phyloP scores from a whole-genome alignment of 2,113 vertebrate genomes.

The Condylura cristata region DNA sequence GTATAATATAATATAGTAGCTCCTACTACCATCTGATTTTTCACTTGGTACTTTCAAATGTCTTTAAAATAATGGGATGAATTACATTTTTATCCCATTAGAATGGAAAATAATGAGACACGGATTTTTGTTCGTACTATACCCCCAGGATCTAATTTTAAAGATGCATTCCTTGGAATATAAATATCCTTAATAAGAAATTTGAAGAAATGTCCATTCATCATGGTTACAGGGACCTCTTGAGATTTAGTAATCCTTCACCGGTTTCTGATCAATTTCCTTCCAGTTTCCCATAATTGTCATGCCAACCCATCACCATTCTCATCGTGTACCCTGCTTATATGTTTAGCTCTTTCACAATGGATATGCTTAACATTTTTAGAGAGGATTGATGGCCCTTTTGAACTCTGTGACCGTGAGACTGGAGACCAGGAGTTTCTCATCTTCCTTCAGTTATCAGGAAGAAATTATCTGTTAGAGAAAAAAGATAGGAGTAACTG shows the following conservation, averaged over 20 bases:
- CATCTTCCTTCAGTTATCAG: neutral
- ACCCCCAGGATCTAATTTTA: neutral
- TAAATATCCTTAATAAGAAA: neutral
- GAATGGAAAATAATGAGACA: neutral
- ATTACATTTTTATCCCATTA: neutral
- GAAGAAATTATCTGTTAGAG: neutral
- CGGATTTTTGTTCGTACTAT: conserved; percentile 20
- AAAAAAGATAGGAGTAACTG: neutral
- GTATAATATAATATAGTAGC: no score
- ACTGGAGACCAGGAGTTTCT: neutral
- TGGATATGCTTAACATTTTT: neutral
- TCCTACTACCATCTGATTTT: neutral
- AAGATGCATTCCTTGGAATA: neutral
- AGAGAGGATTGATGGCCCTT: neutral
- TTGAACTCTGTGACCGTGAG: neutral
- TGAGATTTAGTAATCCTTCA: conserved; percentile 13
- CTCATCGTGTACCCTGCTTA: neutral
- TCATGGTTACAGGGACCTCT: neutral
- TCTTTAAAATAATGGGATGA: no score
- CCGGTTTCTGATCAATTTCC: neutral
- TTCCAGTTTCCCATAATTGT: neutral
- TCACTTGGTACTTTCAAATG: neutral
- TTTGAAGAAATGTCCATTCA: neutral
- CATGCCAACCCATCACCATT: neutral
- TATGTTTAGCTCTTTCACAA: neutral